These are phyloP conservation scores for Myocastor coypus DNA, from an alignment of 2,113 vertebrate species.

Conservation along the genomic window DNA sequence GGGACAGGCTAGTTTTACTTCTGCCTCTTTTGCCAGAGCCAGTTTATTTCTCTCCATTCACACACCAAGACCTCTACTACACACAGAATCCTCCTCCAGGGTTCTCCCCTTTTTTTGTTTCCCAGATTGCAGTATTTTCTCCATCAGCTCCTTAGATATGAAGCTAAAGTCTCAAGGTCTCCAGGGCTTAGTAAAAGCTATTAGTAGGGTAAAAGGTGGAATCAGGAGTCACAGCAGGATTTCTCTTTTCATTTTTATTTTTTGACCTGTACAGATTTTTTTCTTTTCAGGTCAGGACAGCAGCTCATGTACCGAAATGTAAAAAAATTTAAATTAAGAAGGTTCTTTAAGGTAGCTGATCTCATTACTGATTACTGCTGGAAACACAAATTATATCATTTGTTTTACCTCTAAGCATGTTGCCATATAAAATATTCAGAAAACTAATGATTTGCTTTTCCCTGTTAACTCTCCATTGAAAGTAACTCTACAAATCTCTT, in stretches of 20 bases:
- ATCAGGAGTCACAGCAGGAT: background rate
- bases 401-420: constrained; percentile 41
- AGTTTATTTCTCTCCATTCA: background rate
- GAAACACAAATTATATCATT: constrained; percentile 47
- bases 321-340: constrained; percentile 32
- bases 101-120: background rate
- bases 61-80: background rate
- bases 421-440: constrained; percentile 49
- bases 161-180: constrained; percentile 25
- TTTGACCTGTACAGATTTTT: background rate
- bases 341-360: constrained; percentile 16
- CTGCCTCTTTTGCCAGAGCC: background rate
- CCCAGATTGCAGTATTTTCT: background rate
- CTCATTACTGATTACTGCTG: background rate
- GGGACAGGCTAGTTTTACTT: background rate
- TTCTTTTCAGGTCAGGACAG: constrained; percentile 13
- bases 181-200: background rate
- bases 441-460: background rate
- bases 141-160: background rate
- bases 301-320: background rate
- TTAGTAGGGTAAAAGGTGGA: background rate
- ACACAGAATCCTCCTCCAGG: background rate
- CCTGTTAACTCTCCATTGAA: background rate
- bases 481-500: background rate
- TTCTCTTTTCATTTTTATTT: constrained; percentile 44